phyloP scores from a whole-genome alignment of 1,140 invertebrate genomes.

The Lithobius niger region DNA sequence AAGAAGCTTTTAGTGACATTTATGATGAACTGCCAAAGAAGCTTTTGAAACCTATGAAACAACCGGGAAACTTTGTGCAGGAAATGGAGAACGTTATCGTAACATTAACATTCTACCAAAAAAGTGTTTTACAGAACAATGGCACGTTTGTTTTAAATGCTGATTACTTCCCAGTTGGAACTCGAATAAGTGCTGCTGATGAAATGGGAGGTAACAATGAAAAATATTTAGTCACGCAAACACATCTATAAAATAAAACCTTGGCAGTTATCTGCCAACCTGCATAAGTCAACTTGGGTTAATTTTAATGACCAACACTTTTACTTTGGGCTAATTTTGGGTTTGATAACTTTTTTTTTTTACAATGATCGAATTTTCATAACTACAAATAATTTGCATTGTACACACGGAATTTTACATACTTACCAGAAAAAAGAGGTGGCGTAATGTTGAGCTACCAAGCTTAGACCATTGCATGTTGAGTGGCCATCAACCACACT shows the following conservation, averaged over 20 bases:
- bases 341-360: too few species aligned
- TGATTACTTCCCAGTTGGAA: background rate
- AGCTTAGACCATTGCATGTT: too few species aligned
- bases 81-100: constrained; percentile 1
- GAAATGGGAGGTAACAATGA: background rate
- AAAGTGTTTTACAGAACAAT: background rate
- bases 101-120: background rate
- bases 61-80: background rate
- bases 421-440: too few species aligned
- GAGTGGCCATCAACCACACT: too few species aligned
- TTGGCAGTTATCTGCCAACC: too few species aligned
- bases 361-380: too few species aligned
- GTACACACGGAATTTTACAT: too few species aligned
- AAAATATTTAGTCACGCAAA: too few species aligned
- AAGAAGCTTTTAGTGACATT: background rate
- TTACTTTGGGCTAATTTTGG: background rate
- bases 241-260: too few species aligned
- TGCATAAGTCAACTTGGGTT: background rate
- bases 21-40: background rate
- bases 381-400: too few species aligned
- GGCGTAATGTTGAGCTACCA: too few species aligned
- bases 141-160: background rate
- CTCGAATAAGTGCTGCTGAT: background rate
- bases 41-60: background rate
- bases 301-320: background rate